Percentiles rank a stretch among this genome's conserved stretches.
phyloP scores from a whole-genome alignment of 2,113 vertebrate species.

The Canis aureus region DNA sequence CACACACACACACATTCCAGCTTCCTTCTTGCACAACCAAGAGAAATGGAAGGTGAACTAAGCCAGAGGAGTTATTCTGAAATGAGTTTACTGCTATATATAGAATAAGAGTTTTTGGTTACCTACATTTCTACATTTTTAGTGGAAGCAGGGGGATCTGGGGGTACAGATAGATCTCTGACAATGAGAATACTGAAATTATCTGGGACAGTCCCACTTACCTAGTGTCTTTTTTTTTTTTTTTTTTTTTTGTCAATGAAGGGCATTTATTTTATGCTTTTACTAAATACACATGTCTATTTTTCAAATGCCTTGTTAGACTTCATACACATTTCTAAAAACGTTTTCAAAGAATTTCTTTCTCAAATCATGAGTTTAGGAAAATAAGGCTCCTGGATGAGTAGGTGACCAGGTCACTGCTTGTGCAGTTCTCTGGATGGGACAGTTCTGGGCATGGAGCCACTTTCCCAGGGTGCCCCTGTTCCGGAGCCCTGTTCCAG shows the following conservation, averaged over 20 bases:
- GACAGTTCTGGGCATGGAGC: not conserved
- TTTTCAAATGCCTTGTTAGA: conserved; percentile 29
- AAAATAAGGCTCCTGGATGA: not conserved
- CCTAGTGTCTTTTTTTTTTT: conserved; percentile 27
- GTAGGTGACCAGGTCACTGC: not conserved
- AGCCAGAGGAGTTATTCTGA: not conserved
- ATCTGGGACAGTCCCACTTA: not conserved
- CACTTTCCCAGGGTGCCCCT: not conserved
- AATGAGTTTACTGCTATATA: not conserved
- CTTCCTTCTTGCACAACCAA: not conserved
- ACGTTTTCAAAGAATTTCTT: conserved; percentile 31
- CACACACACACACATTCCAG: not conserved
- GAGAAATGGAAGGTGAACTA: not conserved
- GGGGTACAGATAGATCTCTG: not conserved
- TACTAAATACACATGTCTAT: not conserved
- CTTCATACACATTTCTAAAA: conserved; percentile 25
- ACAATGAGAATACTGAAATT: not conserved
- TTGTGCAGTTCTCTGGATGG: not conserved
- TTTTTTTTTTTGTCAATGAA: not conserved
- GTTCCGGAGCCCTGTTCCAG: not conserved
- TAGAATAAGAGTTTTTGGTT: not conserved
- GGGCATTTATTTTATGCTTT: not conserved
- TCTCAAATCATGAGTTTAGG: not conserved
- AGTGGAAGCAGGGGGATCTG: not conserved
- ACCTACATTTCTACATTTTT: not conserved